Base-by-base conservation (phyloP, 1,140 invertebrate species). In the Nasonia vitripennis region DNA sequence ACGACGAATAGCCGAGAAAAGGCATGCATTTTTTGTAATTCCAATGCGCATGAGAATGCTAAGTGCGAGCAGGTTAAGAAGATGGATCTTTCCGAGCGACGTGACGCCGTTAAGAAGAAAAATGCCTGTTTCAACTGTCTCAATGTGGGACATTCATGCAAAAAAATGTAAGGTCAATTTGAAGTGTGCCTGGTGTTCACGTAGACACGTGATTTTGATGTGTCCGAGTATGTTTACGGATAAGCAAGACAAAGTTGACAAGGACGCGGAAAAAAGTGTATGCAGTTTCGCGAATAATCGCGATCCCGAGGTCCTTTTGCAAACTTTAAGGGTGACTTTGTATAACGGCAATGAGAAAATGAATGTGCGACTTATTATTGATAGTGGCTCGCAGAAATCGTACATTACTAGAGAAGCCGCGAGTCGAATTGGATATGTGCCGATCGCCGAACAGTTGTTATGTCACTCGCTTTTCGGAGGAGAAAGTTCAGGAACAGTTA, bases 91-190 rank as follows among this genome's bases (percentile, higher is more conserved):
- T 14, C 68, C n/a, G 79, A 84, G 20, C 48, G 82, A 37, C 83
- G 74, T 48, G 68, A 83, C n/a, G 17, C 17, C 20, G 74, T 78
- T 5, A 87, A 78, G 27, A 45, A 67, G 23, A 82, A 85, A 2
- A 77, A 70, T 68, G 62, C 7, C 48, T 87, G 85, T 86, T 87
- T 86, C 23, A 84, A 84, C 31, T 88, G 87, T 84, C 71, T 81
- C 20, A 85, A 81, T 73, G 77, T 27, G 1, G 85, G 83, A 2
- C 83, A 87, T 67, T 71, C 73, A 34, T 27, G 27, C 27, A 27
- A 82, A 84, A 84, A 74, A 48, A 55, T 87, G 87, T 51, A 23
- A 55, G 0, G 17, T 75, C 3, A 79, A 83, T 10, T 7, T 86
- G 67, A 83, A 37, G 51, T 87, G 87, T 37, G 27, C 45, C 0